These are phyloP conservation scores for Anastatus disparis DNA, from an alignment of 1,140 invertebrate genomes.

Conservation along the genomic window DNA sequence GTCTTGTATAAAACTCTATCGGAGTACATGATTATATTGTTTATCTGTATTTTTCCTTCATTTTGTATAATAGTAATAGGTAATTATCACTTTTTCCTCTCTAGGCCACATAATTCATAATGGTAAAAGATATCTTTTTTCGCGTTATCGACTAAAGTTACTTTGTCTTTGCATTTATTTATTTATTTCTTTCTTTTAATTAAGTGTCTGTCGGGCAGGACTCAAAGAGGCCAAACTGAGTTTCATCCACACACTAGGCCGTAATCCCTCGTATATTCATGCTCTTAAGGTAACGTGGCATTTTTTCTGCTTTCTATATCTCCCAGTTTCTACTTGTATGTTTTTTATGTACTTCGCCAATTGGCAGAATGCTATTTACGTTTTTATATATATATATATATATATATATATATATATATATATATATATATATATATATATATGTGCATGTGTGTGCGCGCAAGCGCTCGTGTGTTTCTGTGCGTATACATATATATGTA, in stretches of 20 bases:
- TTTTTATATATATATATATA: constrained; percentile 6
- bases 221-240: constrained; percentile 63
- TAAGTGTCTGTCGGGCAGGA: constrained; percentile 55
- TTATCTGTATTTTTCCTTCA: constrained; percentile 57
- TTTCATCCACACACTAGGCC: constrained; percentile 65
- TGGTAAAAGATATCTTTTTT: constrained; percentile 58
- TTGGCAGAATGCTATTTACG: background rate
- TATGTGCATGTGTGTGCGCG: too few relatives aligned
- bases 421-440: background rate
- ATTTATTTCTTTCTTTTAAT: constrained; percentile 33
- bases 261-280: constrained; percentile 48
- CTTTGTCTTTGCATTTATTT: constrained; percentile 50
- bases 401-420: constrained; percentile 23
- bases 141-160: constrained; percentile 52
- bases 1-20: constrained; percentile 68
- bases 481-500: background rate
- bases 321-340: background rate
- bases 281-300: constrained; percentile 43
- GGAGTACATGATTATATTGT: constrained; percentile 66
- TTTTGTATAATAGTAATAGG: constrained; percentile 61
- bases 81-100: constrained; percentile 66
- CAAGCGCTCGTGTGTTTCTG: too few relatives aligned
- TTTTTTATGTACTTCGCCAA: constrained; percentile 29
- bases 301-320: constrained; percentile 14
- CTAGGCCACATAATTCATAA: constrained; percentile 66